A percentile compares a stretch with the other conserved stretches of the same genome.
phyloP scores from a whole-genome alignment of 30 jellyfish, hydroid and myxozoan genomes.

The Pseudorhiza aurosa region DNA sequence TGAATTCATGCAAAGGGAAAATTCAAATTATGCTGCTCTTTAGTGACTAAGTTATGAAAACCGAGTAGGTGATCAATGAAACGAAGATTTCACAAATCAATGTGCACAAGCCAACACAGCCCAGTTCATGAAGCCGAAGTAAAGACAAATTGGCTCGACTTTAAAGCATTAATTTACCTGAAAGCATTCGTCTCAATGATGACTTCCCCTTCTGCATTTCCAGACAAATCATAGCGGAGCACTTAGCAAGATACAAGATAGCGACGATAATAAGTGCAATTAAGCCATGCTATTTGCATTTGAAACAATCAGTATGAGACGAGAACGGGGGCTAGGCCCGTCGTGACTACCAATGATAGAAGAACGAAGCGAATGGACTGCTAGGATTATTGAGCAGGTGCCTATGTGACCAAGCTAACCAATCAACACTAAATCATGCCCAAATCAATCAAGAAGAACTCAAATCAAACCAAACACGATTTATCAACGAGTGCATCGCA shows the following conservation, averaged over 20 bases:
- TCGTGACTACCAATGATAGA: neutral
- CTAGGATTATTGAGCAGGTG: neutral
- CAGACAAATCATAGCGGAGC: conserved; percentile 8
- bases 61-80: too few species aligned
- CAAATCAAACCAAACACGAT: neutral
- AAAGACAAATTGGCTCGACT: too few species aligned
- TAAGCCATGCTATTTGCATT: neutral
- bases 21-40: too few species aligned
- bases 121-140: too few species aligned
- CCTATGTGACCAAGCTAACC: neutral
- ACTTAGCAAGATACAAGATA: neutral
- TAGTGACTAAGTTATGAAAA: too few species aligned
- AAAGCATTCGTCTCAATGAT: conserved; percentile 38
- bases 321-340: conserved; percentile 31
- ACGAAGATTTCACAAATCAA: too few species aligned
- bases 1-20: too few species aligned
- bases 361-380: neutral
- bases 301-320: neutral
- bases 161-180: conserved; percentile 52
- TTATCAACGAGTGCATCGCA: neutral
- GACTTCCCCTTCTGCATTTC: conserved; percentile 35
- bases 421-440: neutral
- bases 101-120: too few species aligned
- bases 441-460: neutral
- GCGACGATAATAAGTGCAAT: neutral